Evolutionary conservation across 2,113 vertebrate genomes (phyloP).

Genomic region (Thunnus maccoyii): DNA sequence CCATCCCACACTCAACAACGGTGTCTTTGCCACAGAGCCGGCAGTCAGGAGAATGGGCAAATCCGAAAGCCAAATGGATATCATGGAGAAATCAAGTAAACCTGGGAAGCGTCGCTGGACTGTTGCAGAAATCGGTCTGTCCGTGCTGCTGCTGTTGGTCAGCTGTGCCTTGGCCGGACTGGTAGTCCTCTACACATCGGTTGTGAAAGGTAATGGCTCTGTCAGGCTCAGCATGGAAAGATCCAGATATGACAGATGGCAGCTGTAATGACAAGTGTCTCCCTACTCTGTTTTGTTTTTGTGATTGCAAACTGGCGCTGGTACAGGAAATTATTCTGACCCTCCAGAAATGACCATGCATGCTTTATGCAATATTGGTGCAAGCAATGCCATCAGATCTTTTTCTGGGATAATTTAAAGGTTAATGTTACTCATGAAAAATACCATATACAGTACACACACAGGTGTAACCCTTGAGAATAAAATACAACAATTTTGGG

Average conservation of each 20-base stretch:
- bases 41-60: conserved; percentile 90
- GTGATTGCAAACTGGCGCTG: background rate
- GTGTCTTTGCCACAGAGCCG: conserved; percentile 68
- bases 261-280: conserved; percentile 26
- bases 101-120: conserved; percentile 86
- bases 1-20: conserved; percentile 63
- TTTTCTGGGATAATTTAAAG: background rate
- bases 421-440: conserved; percentile 10
- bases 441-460: background rate
- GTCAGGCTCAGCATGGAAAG: conserved; percentile 28
- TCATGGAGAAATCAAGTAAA: conserved; percentile 90
- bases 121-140: conserved; percentile 86
- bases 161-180: conserved; percentile 90
- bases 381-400: background rate
- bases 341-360: background rate
- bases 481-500: too few relatives aligned
- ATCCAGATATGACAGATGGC: conserved; percentile 37
- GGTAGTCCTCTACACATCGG: conserved; percentile 90
- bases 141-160: conserved; percentile 89
- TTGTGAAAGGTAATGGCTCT: conserved; percentile 85
- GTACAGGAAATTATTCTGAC: conserved; percentile 20
- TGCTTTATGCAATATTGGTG: conserved; percentile 14
- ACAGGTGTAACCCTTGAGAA: background rate
- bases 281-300: conserved; percentile 4
- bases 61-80: conserved; percentile 93